Base-by-base conservation (phyloP, 2,797 vertebrate genomes). In the Pseudomugil gertrudae region DNA sequence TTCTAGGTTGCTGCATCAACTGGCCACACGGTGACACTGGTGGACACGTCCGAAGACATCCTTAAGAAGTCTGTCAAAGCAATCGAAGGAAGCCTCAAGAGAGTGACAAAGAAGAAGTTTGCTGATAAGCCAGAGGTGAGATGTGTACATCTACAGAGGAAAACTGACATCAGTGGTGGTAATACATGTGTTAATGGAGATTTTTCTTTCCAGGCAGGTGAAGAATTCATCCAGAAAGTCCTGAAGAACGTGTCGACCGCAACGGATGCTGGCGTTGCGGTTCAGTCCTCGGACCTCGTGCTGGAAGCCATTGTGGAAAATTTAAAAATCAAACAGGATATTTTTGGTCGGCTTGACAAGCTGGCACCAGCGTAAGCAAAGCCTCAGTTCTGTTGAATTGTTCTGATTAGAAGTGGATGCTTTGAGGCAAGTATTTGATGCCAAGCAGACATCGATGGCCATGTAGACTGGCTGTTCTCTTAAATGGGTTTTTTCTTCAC, bases 231-330 rank as follows among this genome's bases (percentile, higher is more conserved):
- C 73, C 90, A 94, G 84, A 97, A 97, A 81, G 92, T 95, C 4
- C 67, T 98, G 72, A 89, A 94, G 85, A 96, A 94, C 17, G 72
- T 99, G 35, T 92, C 94, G 0, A 94, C 87, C 4, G 95, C 92
- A 50, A 94, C 95, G 0, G 96, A 99, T 0, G 92, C 95, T 0
- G 93, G 77, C 0, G 84, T 95, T 0, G 94, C 93, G 0, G 95
- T 95, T 24, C 92, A 95, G 80, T 88, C 91, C 80, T 93, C 96
- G 0, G 97, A 99, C 87, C 93, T 99, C 19, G 95, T 99, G 78
- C 72, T 99, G 89, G 98, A 99, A 84, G 98, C 98, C 81, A 96
- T 99, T 5, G 93, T 99, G 78, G 98, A 99, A 92, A 99, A 98
- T 65, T 65, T 97, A 13, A 88, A 95, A 50, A 56, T 96, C 66